Evolutionary conservation across 1,140 invertebrate species (phyloP).

Genomic region (Aplysia californica): DNA sequence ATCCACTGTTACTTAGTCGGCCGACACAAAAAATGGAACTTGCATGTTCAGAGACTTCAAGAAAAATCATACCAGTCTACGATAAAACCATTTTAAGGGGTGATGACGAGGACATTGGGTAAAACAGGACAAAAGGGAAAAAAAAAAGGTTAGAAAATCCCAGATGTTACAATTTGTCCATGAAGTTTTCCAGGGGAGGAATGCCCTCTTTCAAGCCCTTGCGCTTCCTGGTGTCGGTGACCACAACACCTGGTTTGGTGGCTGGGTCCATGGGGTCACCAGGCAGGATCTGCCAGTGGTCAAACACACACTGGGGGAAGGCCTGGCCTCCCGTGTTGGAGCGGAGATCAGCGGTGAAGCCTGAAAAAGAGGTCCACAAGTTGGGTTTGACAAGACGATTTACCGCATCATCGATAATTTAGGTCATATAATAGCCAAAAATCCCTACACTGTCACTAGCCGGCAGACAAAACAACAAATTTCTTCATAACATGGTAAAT

Average conservation of each 20-base stretch:
- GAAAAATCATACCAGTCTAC: too few species aligned
- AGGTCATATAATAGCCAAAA: too few species aligned
- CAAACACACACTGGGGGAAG: constrained; percentile 99
- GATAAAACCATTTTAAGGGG: too few species aligned
- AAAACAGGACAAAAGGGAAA: too few species aligned
- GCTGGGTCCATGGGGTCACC: constrained; percentile 89
- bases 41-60: too few species aligned
- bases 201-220: constrained; percentile 96
- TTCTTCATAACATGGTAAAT: too few species aligned
- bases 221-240: constrained; percentile 96
- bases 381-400: neutral
- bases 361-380: constrained; percentile 58
- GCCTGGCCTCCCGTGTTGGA: constrained; percentile 99
- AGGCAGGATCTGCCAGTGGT: constrained; percentile 98
- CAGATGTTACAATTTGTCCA: constrained; percentile 68
- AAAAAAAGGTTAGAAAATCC: too few species aligned
- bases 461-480: too few species aligned
- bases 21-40: too few species aligned
- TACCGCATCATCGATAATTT: neutral
- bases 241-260: constrained; percentile 85
- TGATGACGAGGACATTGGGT: too few species aligned
- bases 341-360: constrained; percentile 97
- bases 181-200: constrained; percentile 62
- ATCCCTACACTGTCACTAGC: too few species aligned
- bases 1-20: too few species aligned